Evolutionary conservation across 2,888 invertebrate species (phyloP), one percentile per base, ranked within the genome.

Genomic region (Mimumesa dahlbomi): DNA sequence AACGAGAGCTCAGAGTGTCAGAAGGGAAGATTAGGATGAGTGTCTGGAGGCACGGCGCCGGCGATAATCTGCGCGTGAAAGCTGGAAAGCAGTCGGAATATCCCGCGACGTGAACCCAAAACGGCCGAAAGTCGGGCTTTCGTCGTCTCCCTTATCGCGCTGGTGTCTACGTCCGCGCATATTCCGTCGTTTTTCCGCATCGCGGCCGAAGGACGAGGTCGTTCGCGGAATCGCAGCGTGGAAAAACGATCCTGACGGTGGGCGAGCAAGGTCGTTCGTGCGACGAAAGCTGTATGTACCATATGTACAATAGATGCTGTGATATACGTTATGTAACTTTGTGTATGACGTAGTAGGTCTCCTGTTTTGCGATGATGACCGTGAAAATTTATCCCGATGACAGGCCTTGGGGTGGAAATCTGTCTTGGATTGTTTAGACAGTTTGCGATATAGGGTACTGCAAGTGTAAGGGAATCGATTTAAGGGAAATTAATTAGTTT

Each of bases 201-300:
- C 18, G 22, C 11, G 25, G 22, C 25, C 21, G 50, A 46, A 25
- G 19, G 45, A 48, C 22, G 42, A 49, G 48, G 18, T 73, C 53
- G 43, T 54, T 18, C n/a, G 58, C 43, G 42, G 53, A 53, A 68
- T 59, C 53, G 31, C 25, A 36, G 45, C 43, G 50, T 14, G 40
- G 29, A 73, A 21, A 43, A 40, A 38, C 2, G 31, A 31, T 22
- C 16, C 25, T 36, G 9, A 16, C 29, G 3, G 54, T 31, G 58
- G 50, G 22, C 63, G 68, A 73, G 73, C 63, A 73, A 73, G 73
- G 73, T 16, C 63, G 46, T 14, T 13, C 11, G 34, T n/a, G 25
- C 36, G 29, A 59, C 29, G 42, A 50, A 48, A 36, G 3, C 19
- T 19, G 11, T 1, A 7, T 11, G n/a, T n/a, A n/a, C n/a, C n/a